phyloP scores from a whole-genome alignment of 2,113 vertebrate species.

The Argyrosomus japonicus region DNA sequence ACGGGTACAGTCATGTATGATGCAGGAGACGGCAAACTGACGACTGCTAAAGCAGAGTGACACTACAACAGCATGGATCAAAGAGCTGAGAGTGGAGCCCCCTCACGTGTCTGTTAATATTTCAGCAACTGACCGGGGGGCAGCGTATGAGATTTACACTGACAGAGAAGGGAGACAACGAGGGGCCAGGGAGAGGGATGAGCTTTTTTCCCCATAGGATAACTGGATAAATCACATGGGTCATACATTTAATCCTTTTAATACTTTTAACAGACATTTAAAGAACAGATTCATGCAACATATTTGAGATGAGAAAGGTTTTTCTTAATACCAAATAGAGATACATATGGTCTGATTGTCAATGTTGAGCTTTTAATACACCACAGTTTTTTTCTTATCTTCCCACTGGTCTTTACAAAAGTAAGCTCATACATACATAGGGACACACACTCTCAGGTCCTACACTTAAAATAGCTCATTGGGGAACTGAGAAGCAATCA shows the following conservation, averaged over 20 bases:
- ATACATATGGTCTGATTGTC: background rate
- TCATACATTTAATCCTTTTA: background rate
- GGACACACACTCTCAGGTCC: too few relatives aligned
- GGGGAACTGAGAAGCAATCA: too few relatives aligned
- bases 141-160: slow-evolving; percentile 33
- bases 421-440: background rate
- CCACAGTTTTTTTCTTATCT: too few relatives aligned
- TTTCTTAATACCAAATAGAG: background rate
- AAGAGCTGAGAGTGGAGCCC: slow-evolving; percentile 31
- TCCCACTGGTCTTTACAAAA: background rate
- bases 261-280: background rate
- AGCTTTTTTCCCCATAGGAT: background rate
- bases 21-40: slow-evolving; percentile 15
- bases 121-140: slow-evolving; percentile 32
- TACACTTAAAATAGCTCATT: too few relatives aligned
- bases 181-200: slow-evolving; percentile 1
- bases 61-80: slow-evolving; percentile 35
- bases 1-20: background rate
- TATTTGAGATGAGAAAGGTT: background rate
- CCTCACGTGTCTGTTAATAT: slow-evolving; percentile 60
- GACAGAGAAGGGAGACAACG: background rate
- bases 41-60: background rate
- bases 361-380: background rate
- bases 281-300: background rate
- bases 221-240: background rate